These are phyloP conservation scores for Coenonympha arcania DNA, from an alignment of 2,888 invertebrate genomes.

Conservation along the genomic window DNA sequence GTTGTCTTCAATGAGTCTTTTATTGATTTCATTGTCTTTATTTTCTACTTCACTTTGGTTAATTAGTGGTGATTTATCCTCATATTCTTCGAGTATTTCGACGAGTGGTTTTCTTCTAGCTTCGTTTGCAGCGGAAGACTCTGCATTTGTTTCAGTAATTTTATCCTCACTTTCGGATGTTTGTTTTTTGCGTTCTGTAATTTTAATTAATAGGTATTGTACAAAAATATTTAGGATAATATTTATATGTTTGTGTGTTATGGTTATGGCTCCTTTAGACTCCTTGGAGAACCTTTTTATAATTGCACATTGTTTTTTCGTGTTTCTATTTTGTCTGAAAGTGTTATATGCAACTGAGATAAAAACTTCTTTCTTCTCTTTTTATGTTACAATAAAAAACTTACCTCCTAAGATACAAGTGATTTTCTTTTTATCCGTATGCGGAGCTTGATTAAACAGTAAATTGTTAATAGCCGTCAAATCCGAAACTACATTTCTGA, in stretches of 20 bases:
- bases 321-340: too few relatives aligned
- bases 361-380: too few relatives aligned
- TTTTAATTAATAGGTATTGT: not conserved
- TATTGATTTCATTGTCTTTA: conserved; percentile 20
- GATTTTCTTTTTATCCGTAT: conserved; percentile 33
- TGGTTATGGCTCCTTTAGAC: too few relatives aligned
- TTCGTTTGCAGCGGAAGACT: conserved; percentile 11
- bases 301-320: too few relatives aligned
- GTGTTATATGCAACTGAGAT: too few relatives aligned
- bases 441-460: conserved; percentile 46
- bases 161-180: conserved; percentile 27
- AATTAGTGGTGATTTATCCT: conserved; percentile 29
- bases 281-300: too few relatives aligned
- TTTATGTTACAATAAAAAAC: not conserved
- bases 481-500: conserved; percentile 41
- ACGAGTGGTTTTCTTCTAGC: conserved; percentile 49
- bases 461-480: conserved; percentile 47
- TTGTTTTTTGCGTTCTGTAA: conserved; percentile 19
- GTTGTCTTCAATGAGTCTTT: conserved; percentile 36
- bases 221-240: too few relatives aligned
- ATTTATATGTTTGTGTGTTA: too few relatives aligned
- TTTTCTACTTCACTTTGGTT: conserved; percentile 20
- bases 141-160: not conserved
- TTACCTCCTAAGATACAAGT: conserved; percentile 41
- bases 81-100: conserved; percentile 47